Evolutionary conservation across 2,113 vertebrate genomes (phyloP).

Genomic region (Triplophysa dalaica): DNA sequence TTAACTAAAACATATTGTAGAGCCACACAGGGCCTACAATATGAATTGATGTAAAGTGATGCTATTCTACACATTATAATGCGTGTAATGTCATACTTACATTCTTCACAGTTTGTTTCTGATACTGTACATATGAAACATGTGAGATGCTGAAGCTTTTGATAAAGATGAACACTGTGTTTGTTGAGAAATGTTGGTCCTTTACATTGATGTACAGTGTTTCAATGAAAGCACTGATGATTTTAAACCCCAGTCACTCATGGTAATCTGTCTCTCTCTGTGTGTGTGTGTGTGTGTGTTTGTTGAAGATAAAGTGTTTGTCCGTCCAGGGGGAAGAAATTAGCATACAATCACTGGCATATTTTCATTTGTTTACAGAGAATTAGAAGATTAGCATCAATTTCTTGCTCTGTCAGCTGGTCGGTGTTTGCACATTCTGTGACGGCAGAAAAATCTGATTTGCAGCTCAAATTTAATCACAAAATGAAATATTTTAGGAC

Average conservation of each 20-base stretch:
- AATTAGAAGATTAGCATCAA: conserved; percentile 16
- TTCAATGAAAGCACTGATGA: too few relatives aligned
- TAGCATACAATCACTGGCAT: conserved; percentile 15
- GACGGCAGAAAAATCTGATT: background rate
- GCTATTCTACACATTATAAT: too few relatives aligned
- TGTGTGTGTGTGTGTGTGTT: background rate
- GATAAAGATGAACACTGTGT: too few relatives aligned
- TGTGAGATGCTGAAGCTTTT: too few relatives aligned
- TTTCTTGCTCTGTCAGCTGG: background rate
- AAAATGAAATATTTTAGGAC: background rate
- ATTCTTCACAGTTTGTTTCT: too few relatives aligned
- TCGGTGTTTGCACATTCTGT: conserved; percentile 19
- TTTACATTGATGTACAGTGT: too few relatives aligned
- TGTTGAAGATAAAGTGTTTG: conserved; percentile 7
- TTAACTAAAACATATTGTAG: too few relatives aligned
- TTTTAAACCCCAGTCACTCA: background rate
- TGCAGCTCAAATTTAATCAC: background rate
- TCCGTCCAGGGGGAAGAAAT: background rate
- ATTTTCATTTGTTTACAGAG: conserved; percentile 28
- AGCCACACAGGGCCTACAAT: too few relatives aligned
- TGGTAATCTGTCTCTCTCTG: background rate
- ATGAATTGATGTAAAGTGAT: too few relatives aligned
- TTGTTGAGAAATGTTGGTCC: too few relatives aligned
- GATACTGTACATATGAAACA: too few relatives aligned
- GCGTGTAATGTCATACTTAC: too few relatives aligned